These are phyloP conservation scores for Metalampra italica DNA, from an alignment of 2,888 invertebrate genomes.

Conservation along the genomic window DNA sequence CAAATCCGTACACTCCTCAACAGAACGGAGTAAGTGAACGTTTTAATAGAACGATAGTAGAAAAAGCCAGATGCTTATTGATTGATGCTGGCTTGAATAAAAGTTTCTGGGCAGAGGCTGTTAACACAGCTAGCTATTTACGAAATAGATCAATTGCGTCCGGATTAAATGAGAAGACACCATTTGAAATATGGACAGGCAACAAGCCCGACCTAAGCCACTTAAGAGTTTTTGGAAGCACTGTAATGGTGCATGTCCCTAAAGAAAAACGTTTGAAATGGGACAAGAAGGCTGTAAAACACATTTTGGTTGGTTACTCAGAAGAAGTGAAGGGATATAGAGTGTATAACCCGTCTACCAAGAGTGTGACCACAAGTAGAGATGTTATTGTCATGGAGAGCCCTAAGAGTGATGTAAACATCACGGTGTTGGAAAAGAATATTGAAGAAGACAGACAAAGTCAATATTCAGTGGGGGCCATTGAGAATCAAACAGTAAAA, in stretches of 20 bases:
- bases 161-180: constrained; percentile 12
- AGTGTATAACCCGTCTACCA: constrained; percentile 15
- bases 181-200: constrained; percentile 15
- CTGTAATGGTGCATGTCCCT: constrained; percentile 14
- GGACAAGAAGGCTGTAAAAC: constrained; percentile 12
- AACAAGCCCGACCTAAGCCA: constrained; percentile 12
- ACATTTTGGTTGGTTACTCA: constrained; percentile 12
- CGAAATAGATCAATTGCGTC: constrained; percentile 8
- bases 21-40: constrained; percentile 13
- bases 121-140: constrained; percentile 11
- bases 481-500: background rate
- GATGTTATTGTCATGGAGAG: constrained; percentile 17
- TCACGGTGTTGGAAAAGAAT: background rate
- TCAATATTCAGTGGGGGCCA: background rate
- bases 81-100: constrained; percentile 11
- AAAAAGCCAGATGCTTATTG: constrained; percentile 9
- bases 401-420: background rate
- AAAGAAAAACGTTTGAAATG: constrained; percentile 13
- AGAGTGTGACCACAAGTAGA: constrained; percentile 14
- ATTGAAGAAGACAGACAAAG: background rate
- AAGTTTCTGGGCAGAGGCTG: constrained; percentile 6
- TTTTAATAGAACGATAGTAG: constrained; percentile 12
- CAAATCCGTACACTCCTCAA: constrained; percentile 9
- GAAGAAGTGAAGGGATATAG: constrained; percentile 16
- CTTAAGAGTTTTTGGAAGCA: constrained; percentile 12